Evolutionary conservation across 2,113 vertebrate species (phyloP).

Genomic region (Electrona antarctica): DNA sequence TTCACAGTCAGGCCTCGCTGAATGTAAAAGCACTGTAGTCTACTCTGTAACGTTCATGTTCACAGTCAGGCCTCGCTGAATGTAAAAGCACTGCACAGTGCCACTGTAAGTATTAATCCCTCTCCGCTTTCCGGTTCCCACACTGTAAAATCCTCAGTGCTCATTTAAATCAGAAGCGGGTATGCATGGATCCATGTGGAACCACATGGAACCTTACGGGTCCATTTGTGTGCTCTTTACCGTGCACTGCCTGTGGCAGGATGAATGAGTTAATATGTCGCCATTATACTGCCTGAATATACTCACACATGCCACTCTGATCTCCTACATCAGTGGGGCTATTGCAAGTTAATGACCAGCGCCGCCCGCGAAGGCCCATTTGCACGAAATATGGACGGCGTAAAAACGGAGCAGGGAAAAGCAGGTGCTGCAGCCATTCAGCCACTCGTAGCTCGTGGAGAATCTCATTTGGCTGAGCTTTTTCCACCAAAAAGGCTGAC

Average conservation of each 20-base stretch:
- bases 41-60: no score
- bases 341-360: constrained; percentile 72
- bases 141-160: no score
- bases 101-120: no score
- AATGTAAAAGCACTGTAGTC: no score
- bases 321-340: constrained; percentile 72
- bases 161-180: no score
- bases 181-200: no score
- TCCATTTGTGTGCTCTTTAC: no score
- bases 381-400: constrained; percentile 69
- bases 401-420: constrained; percentile 50
- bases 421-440: constrained; percentile 61
- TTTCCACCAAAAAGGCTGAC: constrained; percentile 42
- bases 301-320: constrained; percentile 62
- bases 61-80: no score
- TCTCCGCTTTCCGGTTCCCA: no score
- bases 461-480: constrained; percentile 57
- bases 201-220: no score
- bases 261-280: constrained; percentile 68
- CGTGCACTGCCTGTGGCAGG: constrained; percentile 38
- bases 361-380: constrained; percentile 67
- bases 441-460: constrained; percentile 54
- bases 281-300: constrained; percentile 61
- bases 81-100: no score
- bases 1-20: no score